phyloP scores from a whole-genome alignment of 2,113 vertebrate species.

The Gavialis gangeticus region DNA sequence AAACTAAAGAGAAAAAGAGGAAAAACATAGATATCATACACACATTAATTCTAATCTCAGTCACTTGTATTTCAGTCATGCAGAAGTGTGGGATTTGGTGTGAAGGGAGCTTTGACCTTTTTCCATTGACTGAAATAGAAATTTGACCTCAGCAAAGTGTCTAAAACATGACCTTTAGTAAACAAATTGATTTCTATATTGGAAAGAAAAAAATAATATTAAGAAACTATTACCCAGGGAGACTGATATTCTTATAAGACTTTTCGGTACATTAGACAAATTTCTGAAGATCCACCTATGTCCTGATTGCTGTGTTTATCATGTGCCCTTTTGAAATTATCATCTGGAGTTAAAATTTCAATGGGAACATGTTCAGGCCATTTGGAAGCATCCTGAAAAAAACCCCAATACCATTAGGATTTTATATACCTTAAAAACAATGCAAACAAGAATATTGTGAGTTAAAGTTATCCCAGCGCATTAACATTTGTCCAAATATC shows the following conservation, averaged over 20 bases:
- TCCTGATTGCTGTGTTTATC: background rate
- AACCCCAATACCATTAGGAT: background rate
- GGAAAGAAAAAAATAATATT: background rate
- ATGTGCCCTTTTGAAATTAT: constrained; percentile 26
- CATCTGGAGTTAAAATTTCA: constrained; percentile 28
- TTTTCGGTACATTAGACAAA: background rate
- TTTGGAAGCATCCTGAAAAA: background rate
- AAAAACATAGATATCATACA: constrained; percentile 12
- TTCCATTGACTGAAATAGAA: background rate
- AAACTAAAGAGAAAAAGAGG: constrained; percentile 24
- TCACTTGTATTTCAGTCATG: constrained; percentile 15
- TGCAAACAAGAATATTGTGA: background rate
- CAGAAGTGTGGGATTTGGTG: background rate
- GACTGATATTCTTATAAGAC: background rate
- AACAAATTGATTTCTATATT: background rate
- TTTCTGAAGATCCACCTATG: background rate
- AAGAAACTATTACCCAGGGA: background rate
- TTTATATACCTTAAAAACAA: background rate
- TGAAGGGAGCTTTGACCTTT: background rate
- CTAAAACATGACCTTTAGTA: background rate
- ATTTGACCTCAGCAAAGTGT: background rate
- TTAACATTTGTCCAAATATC: background rate
- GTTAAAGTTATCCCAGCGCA: background rate
- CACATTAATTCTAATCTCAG: background rate
- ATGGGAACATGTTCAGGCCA: accelerated